A percentile compares a stretch with the other conserved stretches of the same genome.
phyloP scores from a whole-genome alignment of 2,113 vertebrate genomes.

The Myodes glareolus region DNA sequence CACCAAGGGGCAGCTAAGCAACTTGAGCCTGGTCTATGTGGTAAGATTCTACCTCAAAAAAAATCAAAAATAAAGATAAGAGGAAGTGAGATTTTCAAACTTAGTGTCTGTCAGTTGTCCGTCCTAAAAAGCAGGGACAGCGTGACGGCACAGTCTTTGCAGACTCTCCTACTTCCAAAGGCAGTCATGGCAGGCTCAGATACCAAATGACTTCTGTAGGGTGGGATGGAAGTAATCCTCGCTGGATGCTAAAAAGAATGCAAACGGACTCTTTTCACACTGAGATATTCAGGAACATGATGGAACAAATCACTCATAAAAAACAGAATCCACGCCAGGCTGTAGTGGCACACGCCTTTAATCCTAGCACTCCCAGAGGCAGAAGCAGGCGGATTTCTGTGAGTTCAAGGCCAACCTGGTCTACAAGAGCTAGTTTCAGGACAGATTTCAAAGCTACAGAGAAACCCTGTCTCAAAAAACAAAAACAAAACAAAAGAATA shows the following conservation, averaged over 20 bases:
- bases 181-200: neutral
- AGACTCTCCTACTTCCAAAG: neutral
- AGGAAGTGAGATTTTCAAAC: neutral
- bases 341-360: too few species aligned
- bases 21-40: neutral
- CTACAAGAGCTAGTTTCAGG: too few species aligned
- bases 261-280: neutral
- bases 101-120: neutral
- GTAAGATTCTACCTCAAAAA: neutral
- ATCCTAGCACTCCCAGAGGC: too few species aligned
- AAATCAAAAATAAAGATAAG: neutral
- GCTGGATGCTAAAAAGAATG: neutral
- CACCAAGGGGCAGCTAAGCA: neutral
- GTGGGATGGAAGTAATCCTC: neutral
- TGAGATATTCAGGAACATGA: neutral
- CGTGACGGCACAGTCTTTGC: neutral
- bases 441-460: too few species aligned
- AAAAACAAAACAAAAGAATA: too few species aligned
- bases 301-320: neutral
- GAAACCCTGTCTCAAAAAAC: too few species aligned
- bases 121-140: neutral
- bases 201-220: neutral
- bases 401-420: too few species aligned
- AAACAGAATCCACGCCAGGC: neutral
- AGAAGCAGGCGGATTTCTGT: too few species aligned